Evolutionary conservation across 2,888 invertebrate species (phyloP), one percentile per base, ranked within the genome.

Genomic region (Drosophila phalerata): DNA sequence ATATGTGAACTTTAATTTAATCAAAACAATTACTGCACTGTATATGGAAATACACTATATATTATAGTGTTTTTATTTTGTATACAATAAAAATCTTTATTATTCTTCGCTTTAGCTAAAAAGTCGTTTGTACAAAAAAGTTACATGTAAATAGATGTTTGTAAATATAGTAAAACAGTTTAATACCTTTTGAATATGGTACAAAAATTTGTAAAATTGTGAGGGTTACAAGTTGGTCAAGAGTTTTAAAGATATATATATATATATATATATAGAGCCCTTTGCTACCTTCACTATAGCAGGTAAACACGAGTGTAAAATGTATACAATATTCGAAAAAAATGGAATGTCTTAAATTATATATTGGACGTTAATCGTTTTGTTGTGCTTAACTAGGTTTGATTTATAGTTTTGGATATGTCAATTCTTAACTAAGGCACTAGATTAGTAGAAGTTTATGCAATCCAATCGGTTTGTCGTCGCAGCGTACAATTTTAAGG

Each of bases 391-490:
- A 72, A 57, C 28, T 52, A 45, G 55, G 34, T 57, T 70, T 38
- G 40, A 70, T 45, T 32, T 60, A 22, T 65, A 34, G 61, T 48
- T 73, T 56, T 34, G 49, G 53, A 37, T 32, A 40, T 42, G 11
- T 19, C 48, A 63, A 38, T 60, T 80, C 76, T 74, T 85, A 61
- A 65, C 71, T 82, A 77, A 65, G 74, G 73, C 74, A 77, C 78
- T 87, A 78, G 69, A 63, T 79, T 79, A 80, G 77, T 80, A 74
- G 77, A 87, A 79, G 89, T 86, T 86, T 89, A 86, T 86, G 86
- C 86, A 86, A 86, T 76, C 73, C 74, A 81, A 83, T 81, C 13
- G 47, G 55, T 38, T 22, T 40, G 47, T 63, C 70, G 73, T 56
- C 64, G 62, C 69, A 66, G 34, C 45, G 56, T 40, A 47, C 15